Evolutionary conservation across 2,113 vertebrate species (phyloP), one percentile per base, ranked within the genome.

Genomic region (Myodes glareolus): DNA sequence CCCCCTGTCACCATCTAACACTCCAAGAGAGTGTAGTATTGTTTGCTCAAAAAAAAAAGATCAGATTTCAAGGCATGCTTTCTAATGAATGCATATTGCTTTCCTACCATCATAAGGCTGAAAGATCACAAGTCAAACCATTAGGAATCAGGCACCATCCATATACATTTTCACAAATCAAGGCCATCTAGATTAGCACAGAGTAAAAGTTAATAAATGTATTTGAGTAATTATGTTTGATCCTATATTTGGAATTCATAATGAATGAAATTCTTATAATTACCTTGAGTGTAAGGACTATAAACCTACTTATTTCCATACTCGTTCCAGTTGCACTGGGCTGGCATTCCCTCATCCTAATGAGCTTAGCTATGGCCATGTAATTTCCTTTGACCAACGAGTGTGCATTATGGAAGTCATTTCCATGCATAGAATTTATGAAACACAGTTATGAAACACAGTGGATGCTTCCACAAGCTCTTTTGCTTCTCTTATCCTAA

Each of bases 161-260:
- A 42, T 27, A 58, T 61, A 85, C 1, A 65, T 68, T 80, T 93
- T 80, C 27, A 91, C 68, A 95, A 96, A 96, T 39, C 21, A 25
- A 95, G 42, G 7, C 61, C 16, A 94, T 84, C 50, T 76, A 92
- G 17, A 11, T 95, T 76, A 96, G 16, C 52, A 61, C 16, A 88
- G 25, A 90, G 39, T 65, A 91, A 96, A n/a, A 52, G 17, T 65
- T 93, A 78, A 90, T 70, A 58, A 77, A 47, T 78, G 13, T 39
- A 68, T 47, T 76, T 85, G 94, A 95, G 50, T 77, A 95, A 91
- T 86, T 89, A 61, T 12, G n/a, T 86, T 94, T 90, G 25, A 87
- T 73, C 61, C 21, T 85, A n/a, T 10, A 86, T 84, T 88, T 94
- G 16, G 36, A 90, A 93, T n/a, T 85, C 50, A 67, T 68, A 95